These are phyloP conservation scores for Cabera pusaria DNA, from an alignment of 2,888 invertebrate species.

Conservation along the genomic window DNA sequence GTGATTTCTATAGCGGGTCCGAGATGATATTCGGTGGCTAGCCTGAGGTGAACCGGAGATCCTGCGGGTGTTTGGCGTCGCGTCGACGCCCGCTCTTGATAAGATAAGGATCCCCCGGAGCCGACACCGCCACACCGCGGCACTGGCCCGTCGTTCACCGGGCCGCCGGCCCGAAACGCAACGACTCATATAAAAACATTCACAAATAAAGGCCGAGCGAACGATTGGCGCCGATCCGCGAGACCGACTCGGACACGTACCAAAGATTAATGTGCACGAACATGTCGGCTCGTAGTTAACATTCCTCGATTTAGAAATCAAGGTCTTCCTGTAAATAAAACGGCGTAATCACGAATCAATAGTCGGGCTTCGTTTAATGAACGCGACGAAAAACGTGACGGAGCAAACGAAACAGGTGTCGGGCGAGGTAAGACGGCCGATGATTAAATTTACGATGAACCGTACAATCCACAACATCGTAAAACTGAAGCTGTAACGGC, in stretches of 20 bases:
- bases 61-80: conserved; percentile 49
- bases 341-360: conserved; percentile 21
- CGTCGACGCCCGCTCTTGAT: conserved; percentile 56
- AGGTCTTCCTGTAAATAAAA: conserved; percentile 30
- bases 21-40: conserved; percentile 27
- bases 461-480: conserved; percentile 45
- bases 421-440: conserved; percentile 44
- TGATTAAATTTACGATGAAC: conserved; percentile 49
- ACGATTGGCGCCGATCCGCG: conserved; percentile 52
- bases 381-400: conserved; percentile 39
- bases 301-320: conserved; percentile 33
- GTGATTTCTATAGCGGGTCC: conserved; percentile 46
- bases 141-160: conserved; percentile 25
- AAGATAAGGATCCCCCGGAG: conserved; percentile 43
- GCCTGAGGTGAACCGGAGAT: conserved; percentile 36
- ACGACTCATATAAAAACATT: conserved; percentile 62
- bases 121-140: conserved; percentile 2
- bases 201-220: conserved; percentile 60
- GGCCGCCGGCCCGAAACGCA: conserved; percentile 42
- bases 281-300: conserved; percentile 38
- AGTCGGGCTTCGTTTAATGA: conserved; percentile 21
- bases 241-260: conserved; percentile 46
- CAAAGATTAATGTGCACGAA: conserved; percentile 53
- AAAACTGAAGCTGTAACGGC: conserved; percentile 44
- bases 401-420: conserved; percentile 51